Evolutionary conservation across 2,113 vertebrate genomes (phyloP), one percentile per base, ranked within the genome.

Genomic region (Xerus inauris): DNA sequence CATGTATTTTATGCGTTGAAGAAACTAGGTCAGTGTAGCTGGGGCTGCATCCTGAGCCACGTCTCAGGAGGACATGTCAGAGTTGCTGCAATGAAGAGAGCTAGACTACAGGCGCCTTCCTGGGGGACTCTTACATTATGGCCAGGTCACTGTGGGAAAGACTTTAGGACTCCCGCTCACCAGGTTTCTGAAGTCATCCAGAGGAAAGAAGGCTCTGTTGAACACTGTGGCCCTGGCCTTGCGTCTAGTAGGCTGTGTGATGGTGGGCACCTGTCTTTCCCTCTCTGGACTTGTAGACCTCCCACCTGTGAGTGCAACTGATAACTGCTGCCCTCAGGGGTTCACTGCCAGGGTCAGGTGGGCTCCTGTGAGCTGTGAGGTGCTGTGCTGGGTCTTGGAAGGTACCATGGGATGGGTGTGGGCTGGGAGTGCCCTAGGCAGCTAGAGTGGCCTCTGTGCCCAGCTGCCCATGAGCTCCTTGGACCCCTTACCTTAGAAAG

Each of bases 71-170:
- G 5, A 35, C 51, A 7, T 22, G 0, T 73, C 24, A 26, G 62
- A 11, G 0, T 47, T 16, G 47, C 69, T 72, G 54, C 54, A 49
- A 16, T 14, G 6, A 71, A 38, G 45, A 8, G 71, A 42, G 1
- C 12, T 67, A 13, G 82, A 28, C 22, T 49, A 16, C 3, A 8
- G 28, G 24, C 22, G 1, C 3, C 54, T 51, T 47, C n/a, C n/a
- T 3, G 0, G 82, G 45, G 5, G 13, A 57, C 38, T 11, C 3
- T 0, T 54, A 9, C 24, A 2, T 40, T 8, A 22, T 0, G 10
- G 10, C 62, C 8, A 38, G 62, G n/a, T 54, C 42, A 47, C 80
- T 32, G 1, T 49, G 6, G 16, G 24, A 47, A 30, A 5, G 5
- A 0, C 38, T 85, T 85, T 11, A 32, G 54, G 62, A 17, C 6